A percentile compares a stretch with the other conserved stretches of the same genome.
Conservation (phyloP, 2,797 vertebrate genomes). For the Schizopygopsis malacanthus region DNA sequence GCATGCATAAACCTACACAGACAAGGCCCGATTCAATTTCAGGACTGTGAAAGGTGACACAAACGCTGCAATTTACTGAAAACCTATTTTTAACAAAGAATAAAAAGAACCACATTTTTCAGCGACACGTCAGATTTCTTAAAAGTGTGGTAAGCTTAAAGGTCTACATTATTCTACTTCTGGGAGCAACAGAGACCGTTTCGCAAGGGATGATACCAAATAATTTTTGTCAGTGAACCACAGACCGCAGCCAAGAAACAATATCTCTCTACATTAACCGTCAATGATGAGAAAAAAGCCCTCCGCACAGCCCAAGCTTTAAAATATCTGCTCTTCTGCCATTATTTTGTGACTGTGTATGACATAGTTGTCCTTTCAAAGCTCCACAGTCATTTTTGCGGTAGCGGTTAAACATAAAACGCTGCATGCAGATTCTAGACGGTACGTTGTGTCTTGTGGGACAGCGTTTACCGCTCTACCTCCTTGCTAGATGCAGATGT, state of each 20-base stretch:
- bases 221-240: constrained; percentile 41
- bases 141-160: background rate
- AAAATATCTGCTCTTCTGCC: constrained; percentile 38
- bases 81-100: constrained; percentile 6
- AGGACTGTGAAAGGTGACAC: background rate
- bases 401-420: constrained; percentile 46
- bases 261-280: constrained; percentile 39
- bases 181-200: constrained; percentile 11
- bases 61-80: background rate
- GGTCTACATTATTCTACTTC: background rate
- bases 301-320: constrained; percentile 20
- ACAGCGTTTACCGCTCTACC: constrained; percentile 28
- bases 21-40: constrained; percentile 7
- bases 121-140: background rate
- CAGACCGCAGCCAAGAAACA: constrained; percentile 47
- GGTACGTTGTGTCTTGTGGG: constrained; percentile 46
- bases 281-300: constrained; percentile 43
- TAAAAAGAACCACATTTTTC: background rate
- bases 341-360: constrained; percentile 41
- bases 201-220: constrained; percentile 2
- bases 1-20: background rate
- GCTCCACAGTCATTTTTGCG: constrained; percentile 47
- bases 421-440: constrained; percentile 48
- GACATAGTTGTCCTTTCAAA: constrained; percentile 48
- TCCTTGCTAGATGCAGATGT: constrained; percentile 24